Percentiles rank a stretch among this genome's conserved stretches.
Conservation (phyloP, 2,888 invertebrate species). For the Thumatha senex region DNA sequence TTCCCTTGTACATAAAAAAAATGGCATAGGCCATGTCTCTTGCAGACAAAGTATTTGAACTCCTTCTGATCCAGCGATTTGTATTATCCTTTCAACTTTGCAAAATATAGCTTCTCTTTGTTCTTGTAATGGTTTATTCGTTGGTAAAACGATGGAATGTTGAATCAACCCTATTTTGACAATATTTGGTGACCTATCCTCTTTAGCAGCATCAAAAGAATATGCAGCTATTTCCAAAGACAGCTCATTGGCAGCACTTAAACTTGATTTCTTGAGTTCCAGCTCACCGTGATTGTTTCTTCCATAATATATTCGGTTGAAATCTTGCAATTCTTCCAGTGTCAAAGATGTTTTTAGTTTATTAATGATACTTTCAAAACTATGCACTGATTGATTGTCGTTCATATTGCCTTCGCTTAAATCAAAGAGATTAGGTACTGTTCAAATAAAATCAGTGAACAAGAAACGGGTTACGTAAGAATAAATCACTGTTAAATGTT, state of each 20-base stretch:
- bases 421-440: background rate
- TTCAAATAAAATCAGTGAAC: constrained; percentile 8
- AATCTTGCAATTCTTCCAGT: constrained; percentile 83
- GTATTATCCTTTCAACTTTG: constrained; percentile 88
- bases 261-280: constrained; percentile 77
- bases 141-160: constrained; percentile 91
- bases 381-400: constrained; percentile 24
- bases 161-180: constrained; percentile 95
- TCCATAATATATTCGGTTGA: constrained; percentile 91
- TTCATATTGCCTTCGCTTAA: constrained; percentile 49
- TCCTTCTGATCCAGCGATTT: constrained; percentile 88
- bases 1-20: constrained; percentile 97
- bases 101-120: constrained; percentile 91
- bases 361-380: constrained; percentile 60
- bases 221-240: constrained; percentile 90
- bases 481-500: constrained; percentile 17
- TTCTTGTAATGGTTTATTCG: constrained; percentile 87
- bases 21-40: constrained; percentile 99
- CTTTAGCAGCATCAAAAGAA: constrained; percentile 84
- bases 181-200: constrained; percentile 86
- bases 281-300: constrained; percentile 82
- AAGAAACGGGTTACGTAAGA: constrained; percentile 27
- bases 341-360: constrained; percentile 59
- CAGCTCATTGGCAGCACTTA: constrained; percentile 71
- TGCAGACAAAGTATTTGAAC: constrained; percentile 97